Percentiles rank a stretch among this genome's conserved stretches.
Conservation (phyloP, 2,113 vertebrate genomes). For the Archilochus colubris region DNA sequence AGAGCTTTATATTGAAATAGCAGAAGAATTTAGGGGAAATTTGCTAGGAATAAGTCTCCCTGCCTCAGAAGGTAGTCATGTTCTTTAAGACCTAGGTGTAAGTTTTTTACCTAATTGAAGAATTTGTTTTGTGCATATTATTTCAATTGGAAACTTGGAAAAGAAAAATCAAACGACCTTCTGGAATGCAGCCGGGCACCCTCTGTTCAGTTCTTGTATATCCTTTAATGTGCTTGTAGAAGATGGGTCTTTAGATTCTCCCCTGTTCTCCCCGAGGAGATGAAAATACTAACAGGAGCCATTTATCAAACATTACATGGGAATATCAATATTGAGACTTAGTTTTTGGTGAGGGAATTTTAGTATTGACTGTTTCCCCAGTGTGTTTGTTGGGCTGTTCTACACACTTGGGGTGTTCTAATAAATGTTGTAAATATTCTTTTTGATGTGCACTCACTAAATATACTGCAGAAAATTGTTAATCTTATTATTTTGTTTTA, state of each 20-base stretch:
- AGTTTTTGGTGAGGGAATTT: background rate
- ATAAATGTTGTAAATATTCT: background rate
- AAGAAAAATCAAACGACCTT: background rate
- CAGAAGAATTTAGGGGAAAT: background rate
- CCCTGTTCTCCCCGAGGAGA: background rate
- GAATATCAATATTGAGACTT: background rate
- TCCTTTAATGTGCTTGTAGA: background rate
- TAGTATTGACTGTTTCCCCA: background rate
- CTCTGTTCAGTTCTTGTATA: background rate
- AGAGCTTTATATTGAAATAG: background rate
- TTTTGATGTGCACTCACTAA: background rate
- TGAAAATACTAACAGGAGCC: background rate
- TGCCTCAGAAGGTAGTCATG: background rate
- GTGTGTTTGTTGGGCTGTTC: background rate
- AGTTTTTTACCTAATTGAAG: background rate
- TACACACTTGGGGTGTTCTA: background rate
- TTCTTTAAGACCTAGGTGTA: background rate
- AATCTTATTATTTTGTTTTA: conserved; percentile 9
- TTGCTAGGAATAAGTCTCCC: background rate
- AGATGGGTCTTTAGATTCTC: background rate
- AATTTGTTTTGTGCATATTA: background rate
- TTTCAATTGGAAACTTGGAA: background rate
- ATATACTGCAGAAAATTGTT: background rate
- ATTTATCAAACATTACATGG: background rate
- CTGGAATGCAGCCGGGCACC: background rate